phyloP scores from a whole-genome alignment of 2,797 vertebrate species.

The Alauda arvensis region DNA sequence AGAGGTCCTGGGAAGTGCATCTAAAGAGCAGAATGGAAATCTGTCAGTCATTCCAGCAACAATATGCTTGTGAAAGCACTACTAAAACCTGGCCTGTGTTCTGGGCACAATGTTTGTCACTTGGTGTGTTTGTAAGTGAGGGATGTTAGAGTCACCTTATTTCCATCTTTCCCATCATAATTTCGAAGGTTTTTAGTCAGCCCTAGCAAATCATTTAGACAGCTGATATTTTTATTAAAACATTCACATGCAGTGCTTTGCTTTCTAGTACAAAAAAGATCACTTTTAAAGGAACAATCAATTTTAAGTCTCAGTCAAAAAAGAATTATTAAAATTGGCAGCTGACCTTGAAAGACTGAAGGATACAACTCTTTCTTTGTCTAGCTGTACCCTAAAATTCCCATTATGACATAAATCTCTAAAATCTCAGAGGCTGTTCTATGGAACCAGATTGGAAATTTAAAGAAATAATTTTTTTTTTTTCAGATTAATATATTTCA shows the following conservation, averaged over 20 bases:
- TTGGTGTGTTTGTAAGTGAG: background rate
- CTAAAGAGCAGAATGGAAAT: slow-evolving; percentile 10
- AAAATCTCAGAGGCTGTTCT: background rate
- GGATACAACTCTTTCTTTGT: background rate
- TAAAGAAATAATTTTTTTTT: background rate
- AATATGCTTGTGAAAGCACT: background rate
- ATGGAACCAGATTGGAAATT: background rate
- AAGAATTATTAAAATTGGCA: background rate
- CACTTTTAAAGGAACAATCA: background rate
- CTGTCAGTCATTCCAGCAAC: background rate
- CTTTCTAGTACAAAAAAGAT: background rate
- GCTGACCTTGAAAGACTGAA: background rate
- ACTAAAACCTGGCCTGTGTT: background rate
- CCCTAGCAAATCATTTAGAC: background rate
- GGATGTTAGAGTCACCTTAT: background rate
- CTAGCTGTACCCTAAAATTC: background rate
- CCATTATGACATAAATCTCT: background rate
- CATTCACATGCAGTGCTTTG: background rate
- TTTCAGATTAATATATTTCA: background rate
- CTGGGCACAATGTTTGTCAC: background rate
- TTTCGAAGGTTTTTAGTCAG: background rate
- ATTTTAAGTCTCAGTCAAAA: background rate
- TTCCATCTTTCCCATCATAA: background rate
- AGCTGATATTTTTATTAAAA: background rate
- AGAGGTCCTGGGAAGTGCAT: slow-evolving; percentile 16